phyloP scores from a whole-genome alignment of 1,140 invertebrate species.

The Paraescarpia echinospica region DNA sequence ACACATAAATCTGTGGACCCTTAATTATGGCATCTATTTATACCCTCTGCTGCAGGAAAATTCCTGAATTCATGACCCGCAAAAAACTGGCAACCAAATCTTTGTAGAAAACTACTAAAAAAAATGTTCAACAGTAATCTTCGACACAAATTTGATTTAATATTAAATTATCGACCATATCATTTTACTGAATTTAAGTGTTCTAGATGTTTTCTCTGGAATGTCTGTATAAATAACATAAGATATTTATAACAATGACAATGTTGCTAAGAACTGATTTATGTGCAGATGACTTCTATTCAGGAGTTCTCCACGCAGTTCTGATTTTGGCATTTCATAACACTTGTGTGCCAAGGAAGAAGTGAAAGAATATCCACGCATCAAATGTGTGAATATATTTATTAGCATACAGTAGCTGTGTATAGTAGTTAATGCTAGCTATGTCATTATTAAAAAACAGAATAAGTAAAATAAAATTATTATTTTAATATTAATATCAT shows the following conservation, averaged over 20 bases:
- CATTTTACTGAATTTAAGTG: not conserved
- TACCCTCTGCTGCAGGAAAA: not conserved
- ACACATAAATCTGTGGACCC: not conserved
- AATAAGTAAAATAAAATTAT: not conserved
- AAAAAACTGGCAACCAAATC: not conserved
- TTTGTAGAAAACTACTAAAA: not conserved
- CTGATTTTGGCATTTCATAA: no score
- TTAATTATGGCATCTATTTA: not conserved
- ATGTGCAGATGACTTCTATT: no score
- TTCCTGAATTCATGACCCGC: not conserved
- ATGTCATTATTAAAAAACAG: no score
- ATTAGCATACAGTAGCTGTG: no score
- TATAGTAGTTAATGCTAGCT: no score
- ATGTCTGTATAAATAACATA: no score
- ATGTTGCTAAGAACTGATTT: no score
- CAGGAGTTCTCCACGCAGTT: no score
- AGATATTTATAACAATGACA: no score
- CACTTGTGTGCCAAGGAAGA: no score
- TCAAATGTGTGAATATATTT: no score
- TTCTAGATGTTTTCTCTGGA: not conserved
- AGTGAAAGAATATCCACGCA: no score
- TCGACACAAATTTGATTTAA: not conserved
- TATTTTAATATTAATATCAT: not conserved
- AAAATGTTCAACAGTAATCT: not conserved
- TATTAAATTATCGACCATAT: not conserved